phyloP scores from a whole-genome alignment of 2,113 vertebrate species.

The Alces alces region DNA sequence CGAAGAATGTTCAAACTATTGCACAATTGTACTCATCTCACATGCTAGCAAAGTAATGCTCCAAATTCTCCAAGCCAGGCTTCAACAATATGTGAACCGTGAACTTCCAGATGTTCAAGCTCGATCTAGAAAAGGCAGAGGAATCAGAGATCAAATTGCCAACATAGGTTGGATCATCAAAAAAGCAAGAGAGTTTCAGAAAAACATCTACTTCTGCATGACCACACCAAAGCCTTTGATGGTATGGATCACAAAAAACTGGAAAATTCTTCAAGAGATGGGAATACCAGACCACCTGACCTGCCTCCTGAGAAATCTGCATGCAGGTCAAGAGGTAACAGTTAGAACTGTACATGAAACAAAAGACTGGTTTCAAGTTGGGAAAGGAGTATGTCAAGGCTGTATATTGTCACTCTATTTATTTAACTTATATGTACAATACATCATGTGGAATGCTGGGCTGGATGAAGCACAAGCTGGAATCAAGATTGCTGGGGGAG shows the following conservation, averaged over 20 bases:
- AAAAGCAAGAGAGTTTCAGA: neutral
- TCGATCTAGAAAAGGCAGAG: neutral
- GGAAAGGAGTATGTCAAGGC: neutral
- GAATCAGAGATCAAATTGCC: neutral
- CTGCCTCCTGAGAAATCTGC: neutral
- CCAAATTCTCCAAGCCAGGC: neutral
- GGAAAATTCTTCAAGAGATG: neutral
- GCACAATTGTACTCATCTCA: neutral
- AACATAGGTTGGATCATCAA: neutral
- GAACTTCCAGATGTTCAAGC: neutral
- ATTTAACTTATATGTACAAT: neutral
- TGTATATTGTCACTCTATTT: neutral
- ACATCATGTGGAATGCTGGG: neutral
- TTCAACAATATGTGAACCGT: neutral
- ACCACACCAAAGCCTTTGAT: neutral
- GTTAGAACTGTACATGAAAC: neutral
- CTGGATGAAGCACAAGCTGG: neutral
- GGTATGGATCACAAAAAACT: neutral
- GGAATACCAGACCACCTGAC: neutral
- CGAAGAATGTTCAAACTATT: neutral
- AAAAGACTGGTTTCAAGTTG: neutral
- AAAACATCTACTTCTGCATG: neutral
- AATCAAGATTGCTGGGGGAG: neutral
- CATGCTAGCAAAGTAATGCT: neutral
- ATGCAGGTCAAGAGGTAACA: neutral